Conservation (phyloP, 2,888 invertebrate species). For the Gonocerus acuteangulatus region DNA sequence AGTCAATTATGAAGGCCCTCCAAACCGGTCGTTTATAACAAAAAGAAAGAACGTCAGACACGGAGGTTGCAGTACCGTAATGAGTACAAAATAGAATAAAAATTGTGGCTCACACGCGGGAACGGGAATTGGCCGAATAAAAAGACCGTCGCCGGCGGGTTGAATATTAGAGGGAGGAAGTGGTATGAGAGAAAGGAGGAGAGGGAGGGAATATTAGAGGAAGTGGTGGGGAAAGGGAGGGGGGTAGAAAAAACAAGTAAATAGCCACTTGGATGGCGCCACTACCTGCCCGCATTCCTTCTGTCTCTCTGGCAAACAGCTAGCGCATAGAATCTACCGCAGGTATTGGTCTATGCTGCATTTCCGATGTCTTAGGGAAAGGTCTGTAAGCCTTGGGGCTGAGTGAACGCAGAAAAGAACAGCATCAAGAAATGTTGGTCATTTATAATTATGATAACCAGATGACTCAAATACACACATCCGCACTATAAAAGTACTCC, state of each 20-base stretch:
- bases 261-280: constrained; percentile 6
- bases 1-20: constrained; percentile 1
- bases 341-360: too few species aligned
- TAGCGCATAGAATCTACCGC: too few species aligned
- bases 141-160: neutral
- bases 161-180: constrained; percentile 29
- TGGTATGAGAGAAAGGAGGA: constrained; percentile 13
- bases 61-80: neutral
- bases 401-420: too few species aligned
- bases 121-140: constrained; percentile 18
- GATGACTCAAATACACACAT: too few species aligned
- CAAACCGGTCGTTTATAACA: neutral
- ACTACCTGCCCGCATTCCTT: constrained; percentile 20
- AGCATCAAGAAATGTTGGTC: too few species aligned
- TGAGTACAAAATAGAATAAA: neutral
- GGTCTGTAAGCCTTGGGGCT: too few species aligned
- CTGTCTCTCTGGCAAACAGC: too few species aligned
- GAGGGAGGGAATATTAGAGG: constrained; percentile 28
- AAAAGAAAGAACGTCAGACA: neutral
- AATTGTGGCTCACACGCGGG: neutral
- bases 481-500: too few species aligned
- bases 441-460: too few species aligned
- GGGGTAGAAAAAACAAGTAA: constrained; percentile 4
- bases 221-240: constrained; percentile 23
- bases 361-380: too few species aligned